These are phyloP conservation scores for Eleginops maclovinus DNA, from an alignment of 2,113 vertebrate genomes.

Conservation along the genomic window DNA sequence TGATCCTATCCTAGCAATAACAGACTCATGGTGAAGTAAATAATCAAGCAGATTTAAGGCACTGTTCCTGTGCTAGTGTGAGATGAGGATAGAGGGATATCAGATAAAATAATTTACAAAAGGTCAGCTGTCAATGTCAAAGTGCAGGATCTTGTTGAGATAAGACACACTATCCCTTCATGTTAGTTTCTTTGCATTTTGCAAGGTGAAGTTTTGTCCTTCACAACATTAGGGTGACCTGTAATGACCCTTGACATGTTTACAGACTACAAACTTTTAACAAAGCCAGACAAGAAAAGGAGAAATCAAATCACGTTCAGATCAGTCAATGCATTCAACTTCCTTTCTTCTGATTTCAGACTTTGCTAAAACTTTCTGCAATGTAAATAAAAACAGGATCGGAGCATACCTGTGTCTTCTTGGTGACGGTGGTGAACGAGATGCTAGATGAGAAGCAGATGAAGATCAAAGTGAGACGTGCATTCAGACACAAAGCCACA, in stretches of 20 bases:
- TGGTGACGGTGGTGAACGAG: slow-evolving; percentile 30
- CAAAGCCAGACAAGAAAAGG: background rate
- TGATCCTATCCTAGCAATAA: slow-evolving; percentile 51
- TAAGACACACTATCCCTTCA: background rate
- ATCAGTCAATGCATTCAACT: background rate
- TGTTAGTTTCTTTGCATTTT: background rate
- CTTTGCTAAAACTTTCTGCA: slow-evolving; percentile 32
- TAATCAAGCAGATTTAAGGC: slow-evolving; percentile 30
- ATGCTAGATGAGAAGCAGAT: slow-evolving; percentile 50
- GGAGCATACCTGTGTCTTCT: slow-evolving; percentile 72
- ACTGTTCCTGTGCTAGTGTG: slow-evolving; percentile 28
- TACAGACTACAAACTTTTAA: slow-evolving; percentile 1
- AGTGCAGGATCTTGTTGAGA: slow-evolving; percentile 2
- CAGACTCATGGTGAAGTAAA: slow-evolving; percentile 37
- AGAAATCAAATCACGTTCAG: background rate
- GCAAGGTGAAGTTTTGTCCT: slow-evolving; percentile 42
- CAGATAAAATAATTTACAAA: slow-evolving; percentile 24
- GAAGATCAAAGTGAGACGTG: slow-evolving; percentile 42
- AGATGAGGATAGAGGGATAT: slow-evolving; percentile 14
- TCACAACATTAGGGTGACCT: slow-evolving; percentile 28
- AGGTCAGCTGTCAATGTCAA: slow-evolving; percentile 69
- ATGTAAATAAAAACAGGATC: slow-evolving; percentile 7
- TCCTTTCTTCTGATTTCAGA: background rate
- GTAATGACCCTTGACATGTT: slow-evolving; percentile 32
- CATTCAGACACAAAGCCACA: slow-evolving; percentile 57